Evolutionary conservation across 2,888 invertebrate species (phyloP).

Genomic region (Harpagoxenus sublaevis): DNA sequence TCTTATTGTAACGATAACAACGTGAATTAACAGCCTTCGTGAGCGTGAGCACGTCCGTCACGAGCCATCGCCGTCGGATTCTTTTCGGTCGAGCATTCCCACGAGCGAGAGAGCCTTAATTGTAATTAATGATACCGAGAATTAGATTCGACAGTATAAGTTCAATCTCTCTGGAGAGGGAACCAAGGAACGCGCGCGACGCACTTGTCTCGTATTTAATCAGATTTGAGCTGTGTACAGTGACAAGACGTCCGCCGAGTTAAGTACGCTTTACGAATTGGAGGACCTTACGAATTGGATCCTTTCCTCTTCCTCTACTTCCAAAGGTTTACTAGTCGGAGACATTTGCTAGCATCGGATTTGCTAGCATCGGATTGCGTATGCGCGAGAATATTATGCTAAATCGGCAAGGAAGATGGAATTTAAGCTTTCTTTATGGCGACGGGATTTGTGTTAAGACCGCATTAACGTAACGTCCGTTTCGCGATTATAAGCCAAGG

Average conservation of each 20-base stretch:
- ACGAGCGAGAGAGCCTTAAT: conserved; percentile 64
- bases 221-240: conserved; percentile 26
- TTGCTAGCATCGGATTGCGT: too few relatives aligned
- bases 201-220: conserved; percentile 36
- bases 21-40: conserved; percentile 56
- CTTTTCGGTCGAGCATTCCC: conserved; percentile 66
- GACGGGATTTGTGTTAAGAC: conserved; percentile 24
- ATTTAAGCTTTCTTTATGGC: conserved; percentile 30
- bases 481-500: conserved; percentile 27
- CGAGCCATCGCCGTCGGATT: conserved; percentile 47
- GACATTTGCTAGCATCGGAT: neutral
- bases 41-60: conserved; percentile 64
- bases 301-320: neutral
- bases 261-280: neutral
- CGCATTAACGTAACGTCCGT: conserved; percentile 22
- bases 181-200: neutral
- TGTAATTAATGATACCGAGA: conserved; percentile 72
- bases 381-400: neutral
- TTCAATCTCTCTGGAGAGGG: conserved; percentile 60
- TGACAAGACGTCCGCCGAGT: conserved; percentile 2
- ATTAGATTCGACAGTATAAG: conserved; percentile 65
- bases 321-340: neutral
- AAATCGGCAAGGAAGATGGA: conserved; percentile 1
- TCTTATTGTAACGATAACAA: conserved; percentile 64
- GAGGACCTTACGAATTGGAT: neutral